A percentile compares a stretch with the other conserved stretches of the same genome.
Conservation (phyloP, 1,140 invertebrate genomes). For the Tetramorium alpestre region DNA sequence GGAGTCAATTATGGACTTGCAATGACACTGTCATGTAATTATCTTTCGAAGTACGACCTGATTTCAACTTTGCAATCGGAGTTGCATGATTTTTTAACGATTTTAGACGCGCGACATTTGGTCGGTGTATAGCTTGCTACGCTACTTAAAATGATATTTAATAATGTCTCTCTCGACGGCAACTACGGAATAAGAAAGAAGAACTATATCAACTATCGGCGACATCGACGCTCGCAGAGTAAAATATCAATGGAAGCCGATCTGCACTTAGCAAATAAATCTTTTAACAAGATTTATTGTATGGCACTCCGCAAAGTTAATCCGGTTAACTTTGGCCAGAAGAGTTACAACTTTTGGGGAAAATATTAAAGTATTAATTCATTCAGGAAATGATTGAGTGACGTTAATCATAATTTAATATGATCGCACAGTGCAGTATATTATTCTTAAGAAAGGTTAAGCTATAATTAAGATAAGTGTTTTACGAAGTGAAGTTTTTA, state of each 20-base stretch:
- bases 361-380: not conserved
- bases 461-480: conserved; percentile 34
- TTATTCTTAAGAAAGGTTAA: not conserved
- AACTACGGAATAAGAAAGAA: not conserved
- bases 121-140: not conserved
- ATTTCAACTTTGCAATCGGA: not conserved
- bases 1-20: not conserved
- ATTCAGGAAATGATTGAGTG: not conserved
- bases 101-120: not conserved
- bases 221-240: not conserved
- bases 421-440: not conserved
- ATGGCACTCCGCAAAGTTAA: not conserved
- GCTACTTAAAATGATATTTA: not conserved
- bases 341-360: not conserved
- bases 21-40: not conserved
- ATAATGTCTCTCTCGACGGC: not conserved
- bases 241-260: not conserved
- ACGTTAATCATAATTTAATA: not conserved
- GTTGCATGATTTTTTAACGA: not conserved
- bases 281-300: conserved; percentile 4
- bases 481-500: not conserved
- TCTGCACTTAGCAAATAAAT: not conserved
- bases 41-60: not conserved
- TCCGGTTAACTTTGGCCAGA: not conserved
- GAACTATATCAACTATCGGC: not conserved